A percentile compares a stretch with the other conserved stretches of the same genome.
Conservation (phyloP, 2,888 invertebrate species). For the Endotricha flammealis region DNA sequence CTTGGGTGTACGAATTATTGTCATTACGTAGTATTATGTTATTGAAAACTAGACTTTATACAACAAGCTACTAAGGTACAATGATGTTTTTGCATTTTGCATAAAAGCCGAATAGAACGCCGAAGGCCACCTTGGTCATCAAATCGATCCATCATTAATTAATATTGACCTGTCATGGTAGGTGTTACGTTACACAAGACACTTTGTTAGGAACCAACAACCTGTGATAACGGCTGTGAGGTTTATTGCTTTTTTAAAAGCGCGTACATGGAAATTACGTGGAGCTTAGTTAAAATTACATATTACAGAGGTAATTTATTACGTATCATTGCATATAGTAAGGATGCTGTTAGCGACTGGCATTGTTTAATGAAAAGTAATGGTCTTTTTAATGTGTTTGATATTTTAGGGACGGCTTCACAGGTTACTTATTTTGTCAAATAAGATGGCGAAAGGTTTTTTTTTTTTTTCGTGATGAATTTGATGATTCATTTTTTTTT, state of each 20-base stretch:
- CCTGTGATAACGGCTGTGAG: conserved; percentile 15
- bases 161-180: conserved; percentile 49
- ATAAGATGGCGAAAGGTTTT: no score
- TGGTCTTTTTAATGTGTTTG: no score
- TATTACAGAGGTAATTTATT: no score
- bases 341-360: no score
- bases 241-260: neutral
- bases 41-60: conserved; percentile 8
- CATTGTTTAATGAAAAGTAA: no score
- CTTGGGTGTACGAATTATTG: no score
- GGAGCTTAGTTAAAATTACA: neutral
- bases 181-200: conserved; percentile 46
- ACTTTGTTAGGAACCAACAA: conserved; percentile 27
- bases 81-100: conserved; percentile 2
- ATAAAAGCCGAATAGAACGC: conserved; percentile 13
- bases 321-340: no score
- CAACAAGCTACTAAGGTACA: conserved; percentile 1
- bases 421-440: no score
- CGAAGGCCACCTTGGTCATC: conserved; percentile 32
- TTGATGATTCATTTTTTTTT: no score
- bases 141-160: conserved; percentile 47
- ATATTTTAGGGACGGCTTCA: no score
- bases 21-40: no score
- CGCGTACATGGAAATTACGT: neutral
- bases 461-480: no score